These are phyloP conservation scores for Acrobasis repandana DNA, from an alignment of 2,888 invertebrate species.

Conservation along the genomic window DNA sequence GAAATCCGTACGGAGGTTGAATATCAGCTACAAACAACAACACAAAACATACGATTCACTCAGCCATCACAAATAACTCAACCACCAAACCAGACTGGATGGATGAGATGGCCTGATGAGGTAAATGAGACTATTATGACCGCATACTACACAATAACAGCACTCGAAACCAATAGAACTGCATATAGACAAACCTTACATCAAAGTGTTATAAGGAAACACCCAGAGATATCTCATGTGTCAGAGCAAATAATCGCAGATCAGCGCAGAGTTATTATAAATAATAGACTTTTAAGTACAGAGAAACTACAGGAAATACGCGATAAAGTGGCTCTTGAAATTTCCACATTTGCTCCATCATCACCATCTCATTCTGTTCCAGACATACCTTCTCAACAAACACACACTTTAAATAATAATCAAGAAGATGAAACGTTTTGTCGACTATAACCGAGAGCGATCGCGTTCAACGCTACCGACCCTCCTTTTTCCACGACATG, in stretches of 20 bases:
- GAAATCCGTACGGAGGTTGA: too few species aligned
- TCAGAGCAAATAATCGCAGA: constrained; percentile 3
- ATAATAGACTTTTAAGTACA: too few species aligned
- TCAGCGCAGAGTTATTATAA: neutral
- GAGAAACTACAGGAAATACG: too few species aligned
- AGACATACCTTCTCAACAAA: too few species aligned
- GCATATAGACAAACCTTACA: neutral
- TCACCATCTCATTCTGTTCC: too few species aligned
- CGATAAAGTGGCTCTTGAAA: too few species aligned
- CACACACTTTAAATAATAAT: too few species aligned
- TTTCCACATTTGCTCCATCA: too few species aligned
- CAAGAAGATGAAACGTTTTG: too few species aligned
- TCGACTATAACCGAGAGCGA: too few species aligned
- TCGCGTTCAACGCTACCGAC: too few species aligned
- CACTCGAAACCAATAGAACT: neutral
- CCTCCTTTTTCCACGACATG: too few species aligned
- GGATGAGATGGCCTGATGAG: constrained; percentile 7
- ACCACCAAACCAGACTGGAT: neutral
- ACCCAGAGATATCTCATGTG: constrained; percentile 7
- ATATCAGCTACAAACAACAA: neutral
- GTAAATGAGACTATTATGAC: neutral
- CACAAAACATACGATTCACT: neutral
- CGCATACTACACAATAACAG: neutral
- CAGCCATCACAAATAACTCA: neutral
- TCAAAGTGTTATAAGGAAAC: neutral